Evolutionary conservation across 1,140 invertebrate genomes (phyloP), one percentile per base, ranked within the genome.

Genomic region (Kradibia gibbosae): DNA sequence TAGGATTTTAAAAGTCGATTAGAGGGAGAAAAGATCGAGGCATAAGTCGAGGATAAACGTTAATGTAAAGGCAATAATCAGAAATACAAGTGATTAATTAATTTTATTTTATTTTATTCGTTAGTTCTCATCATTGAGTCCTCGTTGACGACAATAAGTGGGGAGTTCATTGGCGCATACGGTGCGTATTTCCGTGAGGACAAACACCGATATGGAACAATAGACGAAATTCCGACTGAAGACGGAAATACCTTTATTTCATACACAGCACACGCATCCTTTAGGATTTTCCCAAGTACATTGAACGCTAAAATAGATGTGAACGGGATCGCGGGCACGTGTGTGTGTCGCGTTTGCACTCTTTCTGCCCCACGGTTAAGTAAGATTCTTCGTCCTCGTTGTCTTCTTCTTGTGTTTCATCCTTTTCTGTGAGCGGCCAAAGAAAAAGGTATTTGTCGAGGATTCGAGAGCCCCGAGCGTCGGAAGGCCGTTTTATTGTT

Each of bases 221-320:
- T 82, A 79, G 77, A 78, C 77, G 50, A 82, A 82, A 82, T 82
- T 79, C 81, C 81, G 45, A 28, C 39, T 57, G n/a, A 60, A 60
- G 65, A 45, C 81, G 81, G 81, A 79, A 82, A 82, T 78, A 73
- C 77, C 67, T 71, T 79, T 79, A 75, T 75, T 82, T 75, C 77
- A 75, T 75, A 75, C 81, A 82, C 65, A 31, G 53, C 62, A 50
- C 53, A 50, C 70, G 55, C 81, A 73, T 82, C 81, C 80, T 82
- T 72, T 82, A 78, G 67, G 53, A 72, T 82, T 82, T 82, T 82
- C 81, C 81, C 81, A 82, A 82, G 81, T 81, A 45, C 39, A 25
- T 39, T 31, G 71, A 65, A 57, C 71, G 78, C 48, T 78, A 78
- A n/a, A 71, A 72, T 73, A 73, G 67, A 36, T 28, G 34, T 25